Evolutionary conservation across 2,113 vertebrate species (phyloP), one percentile per base, ranked within the genome.

Genomic region (Anas platyrhynchos): DNA sequence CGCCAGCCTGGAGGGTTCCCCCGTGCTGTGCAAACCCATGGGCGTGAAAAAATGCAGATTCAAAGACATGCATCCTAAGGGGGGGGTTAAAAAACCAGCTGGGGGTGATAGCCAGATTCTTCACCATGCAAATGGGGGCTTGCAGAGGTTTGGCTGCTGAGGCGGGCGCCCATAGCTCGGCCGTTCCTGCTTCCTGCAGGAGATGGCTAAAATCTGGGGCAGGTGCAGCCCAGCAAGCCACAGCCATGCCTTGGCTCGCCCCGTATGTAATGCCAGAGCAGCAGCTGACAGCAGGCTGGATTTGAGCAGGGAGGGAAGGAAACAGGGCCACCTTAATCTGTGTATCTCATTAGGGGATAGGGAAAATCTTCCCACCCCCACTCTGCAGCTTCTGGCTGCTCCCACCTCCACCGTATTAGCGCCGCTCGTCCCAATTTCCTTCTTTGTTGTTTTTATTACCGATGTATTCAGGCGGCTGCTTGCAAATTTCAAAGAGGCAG

Each of bases 391-490:
- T 2, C 78, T 56, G 85, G 52, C 82, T 67, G 85, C 87, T 94
- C 78, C 93, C 88, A 88, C 83, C 93, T 91, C 79, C 36, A 2
- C 87, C 41, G 43, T 80, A 69, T 90, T 78, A 96, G 74, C 27
- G 34, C 5, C 1, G 43, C 89, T 79, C 52, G 92, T 86, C 93
- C 95, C 87, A 88, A 65, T 97, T 96, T 97, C 62, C 85, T 62
- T 26, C 91, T 93, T 94, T 95, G 95, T 95, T 95, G 93, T 96
- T 96, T 94, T 91, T 87, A 91, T 89, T 95, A 85, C 87, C 12
- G 3, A 36, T 25, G 62, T 75, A 67, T 96, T 92, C 82, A 8
- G 4, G 62, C 78, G 61, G 92, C 62, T 54, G 66, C 38, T 66
- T 52, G 66, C 87, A 18, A 8, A 91, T 95, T 97, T 97, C 93